These are phyloP conservation scores for Ophthalmolycus amberensis DNA, from an alignment of 2,113 vertebrate species.

Conservation along the genomic window DNA sequence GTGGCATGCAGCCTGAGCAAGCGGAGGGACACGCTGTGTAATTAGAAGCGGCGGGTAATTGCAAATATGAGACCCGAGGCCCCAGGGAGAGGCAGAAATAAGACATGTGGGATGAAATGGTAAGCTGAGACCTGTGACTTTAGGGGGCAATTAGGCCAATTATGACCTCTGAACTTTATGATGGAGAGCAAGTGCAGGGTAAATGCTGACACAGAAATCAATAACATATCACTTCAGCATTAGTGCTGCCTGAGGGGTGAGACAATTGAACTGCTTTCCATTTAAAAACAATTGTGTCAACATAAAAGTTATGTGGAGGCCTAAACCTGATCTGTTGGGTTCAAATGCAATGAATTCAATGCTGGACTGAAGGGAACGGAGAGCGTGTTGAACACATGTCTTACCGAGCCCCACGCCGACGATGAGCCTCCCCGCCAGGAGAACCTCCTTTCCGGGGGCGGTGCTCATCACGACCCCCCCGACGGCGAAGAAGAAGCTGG, in stretches of 20 bases:
- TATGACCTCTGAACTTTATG: conserved; percentile 48
- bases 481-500: conserved; percentile 89
- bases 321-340: neutral
- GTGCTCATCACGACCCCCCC: conserved; percentile 89
- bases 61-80: conserved; percentile 42
- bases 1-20: conserved; percentile 19
- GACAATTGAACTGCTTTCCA: neutral
- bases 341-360: neutral
- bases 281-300: neutral
- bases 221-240: conserved; percentile 13
- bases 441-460: conserved; percentile 87
- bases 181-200: conserved; percentile 1
- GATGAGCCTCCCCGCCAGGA: conserved; percentile 90
- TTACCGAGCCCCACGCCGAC: conserved; percentile 96
- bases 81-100: neutral
- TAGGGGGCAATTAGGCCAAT: conserved; percentile 2
- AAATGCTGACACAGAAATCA: conserved; percentile 24
- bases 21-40: conserved; percentile 36
- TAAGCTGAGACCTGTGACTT: neutral
- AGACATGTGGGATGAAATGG: neutral
- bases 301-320: neutral
- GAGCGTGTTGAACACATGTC: conserved; percentile 46
- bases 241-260: neutral
- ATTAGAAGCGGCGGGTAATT: conserved; percentile 52
- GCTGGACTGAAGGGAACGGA: neutral